A percentile compares a stretch with the other conserved stretches of the same genome.
Conservation (phyloP, 2,113 vertebrate species). For the Siniperca chuatsi region DNA sequence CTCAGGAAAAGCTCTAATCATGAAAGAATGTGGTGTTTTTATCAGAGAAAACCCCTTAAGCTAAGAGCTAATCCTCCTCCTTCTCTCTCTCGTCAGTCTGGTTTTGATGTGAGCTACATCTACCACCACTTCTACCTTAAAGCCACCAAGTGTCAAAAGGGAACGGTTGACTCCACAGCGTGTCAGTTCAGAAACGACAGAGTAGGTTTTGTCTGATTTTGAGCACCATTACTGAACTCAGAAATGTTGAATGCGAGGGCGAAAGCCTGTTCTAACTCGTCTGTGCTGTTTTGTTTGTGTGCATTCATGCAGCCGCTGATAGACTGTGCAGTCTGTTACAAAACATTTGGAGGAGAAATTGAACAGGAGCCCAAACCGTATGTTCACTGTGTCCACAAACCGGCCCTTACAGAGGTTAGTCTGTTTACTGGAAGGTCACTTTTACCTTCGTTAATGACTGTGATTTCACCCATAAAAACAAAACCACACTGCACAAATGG, state of each 20-base stretch:
- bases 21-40: neutral
- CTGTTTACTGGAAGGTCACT: neutral
- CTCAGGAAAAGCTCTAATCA: neutral
- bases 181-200: conserved; percentile 81
- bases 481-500: neutral
- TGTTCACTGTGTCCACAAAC: conserved; percentile 80
- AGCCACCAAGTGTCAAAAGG: conserved; percentile 79
- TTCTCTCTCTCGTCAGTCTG: conserved; percentile 64
- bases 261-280: conserved; percentile 40
- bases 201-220: conserved; percentile 62
- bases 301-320: conserved; percentile 78
- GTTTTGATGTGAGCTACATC: conserved; percentile 74
- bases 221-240: neutral
- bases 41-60: neutral
- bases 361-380: conserved; percentile 78
- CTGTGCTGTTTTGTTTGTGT: conserved; percentile 57
- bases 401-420: conserved; percentile 76
- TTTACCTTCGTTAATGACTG: neutral
- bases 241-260: neutral
- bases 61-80: neutral
- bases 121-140: conserved; percentile 82
- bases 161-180: conserved; percentile 42
- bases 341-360: conserved; percentile 67
- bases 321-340: conserved; percentile 83
- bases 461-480: too few relatives aligned